phyloP scores from a whole-genome alignment of 1,140 invertebrate genomes.

The roundworm (Caenorhabditis elegans) region DNA sequence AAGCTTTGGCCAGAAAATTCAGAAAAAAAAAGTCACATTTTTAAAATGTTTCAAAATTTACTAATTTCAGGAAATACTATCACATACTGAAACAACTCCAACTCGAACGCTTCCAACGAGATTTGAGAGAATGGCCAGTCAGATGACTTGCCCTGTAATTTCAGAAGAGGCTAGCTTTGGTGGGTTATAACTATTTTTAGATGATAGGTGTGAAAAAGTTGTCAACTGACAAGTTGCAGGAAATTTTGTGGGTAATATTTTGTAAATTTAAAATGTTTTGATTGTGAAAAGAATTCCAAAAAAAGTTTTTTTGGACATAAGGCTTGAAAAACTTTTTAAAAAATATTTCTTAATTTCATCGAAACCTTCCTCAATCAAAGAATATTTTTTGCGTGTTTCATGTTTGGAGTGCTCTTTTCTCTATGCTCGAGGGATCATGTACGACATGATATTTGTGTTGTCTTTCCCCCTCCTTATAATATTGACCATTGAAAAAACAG shows the following conservation, averaged over 20 bases:
- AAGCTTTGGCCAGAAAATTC: no score
- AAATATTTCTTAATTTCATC: no score
- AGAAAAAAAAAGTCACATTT: no score
- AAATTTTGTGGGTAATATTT: background rate
- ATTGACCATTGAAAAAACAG: background rate
- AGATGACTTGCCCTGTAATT: background rate
- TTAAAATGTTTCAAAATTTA: background rate
- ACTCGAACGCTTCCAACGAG: background rate
- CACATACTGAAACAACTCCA: background rate
- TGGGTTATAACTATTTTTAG: no score
- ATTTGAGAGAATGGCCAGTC: background rate
- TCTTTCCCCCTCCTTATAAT: background rate
- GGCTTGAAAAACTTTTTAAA: no score
- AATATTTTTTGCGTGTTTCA: constrained; percentile 12
- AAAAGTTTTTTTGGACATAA: no score
- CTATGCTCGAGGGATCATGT: background rate
- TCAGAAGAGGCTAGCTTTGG: background rate
- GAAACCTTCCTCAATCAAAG: no score
- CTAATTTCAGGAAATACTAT: background rate
- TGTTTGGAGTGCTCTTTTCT: background rate
- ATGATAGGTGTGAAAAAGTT: background rate
- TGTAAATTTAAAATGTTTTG: no score
- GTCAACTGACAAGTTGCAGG: background rate
- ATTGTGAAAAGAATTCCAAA: no score
- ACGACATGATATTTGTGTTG: background rate